phyloP scores from a whole-genome alignment of 1,140 invertebrate genomes.

The Metaphire vulgaris region DNA sequence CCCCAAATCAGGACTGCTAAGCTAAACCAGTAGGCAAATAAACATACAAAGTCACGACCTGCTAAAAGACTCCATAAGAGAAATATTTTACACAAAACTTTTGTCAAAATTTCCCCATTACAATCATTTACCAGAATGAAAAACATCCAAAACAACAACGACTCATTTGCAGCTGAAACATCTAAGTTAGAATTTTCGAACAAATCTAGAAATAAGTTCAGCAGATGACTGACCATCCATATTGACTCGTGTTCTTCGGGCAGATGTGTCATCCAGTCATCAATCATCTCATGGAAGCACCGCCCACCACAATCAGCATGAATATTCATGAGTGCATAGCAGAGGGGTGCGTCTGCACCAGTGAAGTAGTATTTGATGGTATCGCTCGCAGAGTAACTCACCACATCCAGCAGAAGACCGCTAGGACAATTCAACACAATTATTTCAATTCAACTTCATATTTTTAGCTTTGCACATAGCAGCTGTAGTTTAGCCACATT shows the following conservation, averaged over 20 bases:
- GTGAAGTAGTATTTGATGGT: conserved; percentile 21
- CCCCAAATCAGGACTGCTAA: conserved; percentile 37
- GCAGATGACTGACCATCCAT: conserved; percentile 31
- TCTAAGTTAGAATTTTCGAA: too few species aligned
- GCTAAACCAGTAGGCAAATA: conserved; percentile 27
- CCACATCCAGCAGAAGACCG: conserved; percentile 10
- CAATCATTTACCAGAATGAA: too few species aligned
- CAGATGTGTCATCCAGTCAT: conserved; percentile 20
- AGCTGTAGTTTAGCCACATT: background rate
- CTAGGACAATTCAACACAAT: background rate
- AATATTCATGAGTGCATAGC: conserved; percentile 17
- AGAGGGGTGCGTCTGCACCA: conserved; percentile 19
- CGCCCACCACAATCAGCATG: conserved; percentile 20
- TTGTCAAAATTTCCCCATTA: too few species aligned
- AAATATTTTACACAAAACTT: too few species aligned
- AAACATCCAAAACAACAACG: too few species aligned
- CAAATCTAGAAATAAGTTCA: too few species aligned
- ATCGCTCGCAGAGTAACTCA: background rate
- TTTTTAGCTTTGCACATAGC: background rate
- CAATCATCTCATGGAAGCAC: conserved; percentile 25
- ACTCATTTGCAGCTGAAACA: too few species aligned
- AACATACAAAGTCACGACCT: background rate
- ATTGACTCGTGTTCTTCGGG: conserved; percentile 20
- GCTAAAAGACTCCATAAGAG: too few species aligned
- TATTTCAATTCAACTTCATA: background rate